These are phyloP conservation scores for Podargus strigoides DNA, from an alignment of 2,797 vertebrate species.

Conservation along the genomic window DNA sequence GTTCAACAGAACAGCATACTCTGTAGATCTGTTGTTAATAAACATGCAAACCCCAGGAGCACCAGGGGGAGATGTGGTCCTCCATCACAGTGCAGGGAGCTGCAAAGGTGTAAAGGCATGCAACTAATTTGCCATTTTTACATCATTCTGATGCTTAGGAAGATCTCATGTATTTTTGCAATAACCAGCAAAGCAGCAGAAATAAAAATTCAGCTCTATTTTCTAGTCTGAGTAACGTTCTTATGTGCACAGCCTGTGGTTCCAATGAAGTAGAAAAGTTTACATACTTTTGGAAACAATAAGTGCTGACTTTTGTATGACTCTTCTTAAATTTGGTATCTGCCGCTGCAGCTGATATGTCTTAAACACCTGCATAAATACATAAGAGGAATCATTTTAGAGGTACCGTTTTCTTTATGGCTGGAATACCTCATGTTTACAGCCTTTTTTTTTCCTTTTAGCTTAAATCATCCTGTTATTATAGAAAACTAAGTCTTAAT, in stretches of 20 bases:
- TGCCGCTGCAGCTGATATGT: not conserved
- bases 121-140: not conserved
- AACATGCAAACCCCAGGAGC: rapidly evolving
- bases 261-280: not conserved
- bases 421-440: not conserved
- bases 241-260: not conserved
- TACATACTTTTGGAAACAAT: not conserved
- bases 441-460: not conserved
- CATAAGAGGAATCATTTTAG: not conserved
- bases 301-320: not conserved
- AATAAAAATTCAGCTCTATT: not conserved
- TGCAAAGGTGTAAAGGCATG: not conserved
- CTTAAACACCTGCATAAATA: not conserved
- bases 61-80: not conserved
- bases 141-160: not conserved
- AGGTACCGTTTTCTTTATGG: not conserved
- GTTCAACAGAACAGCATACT: not conserved
- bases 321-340: not conserved
- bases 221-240: not conserved
- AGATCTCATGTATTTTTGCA: not conserved
- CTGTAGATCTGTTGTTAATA: not conserved
- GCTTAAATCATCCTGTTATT: not conserved
- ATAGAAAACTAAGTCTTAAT: not conserved
- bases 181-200: not conserved
- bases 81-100: not conserved